Conservation (phyloP, 2,888 invertebrate species). For the Ditylenchus weischeri region DNA sequence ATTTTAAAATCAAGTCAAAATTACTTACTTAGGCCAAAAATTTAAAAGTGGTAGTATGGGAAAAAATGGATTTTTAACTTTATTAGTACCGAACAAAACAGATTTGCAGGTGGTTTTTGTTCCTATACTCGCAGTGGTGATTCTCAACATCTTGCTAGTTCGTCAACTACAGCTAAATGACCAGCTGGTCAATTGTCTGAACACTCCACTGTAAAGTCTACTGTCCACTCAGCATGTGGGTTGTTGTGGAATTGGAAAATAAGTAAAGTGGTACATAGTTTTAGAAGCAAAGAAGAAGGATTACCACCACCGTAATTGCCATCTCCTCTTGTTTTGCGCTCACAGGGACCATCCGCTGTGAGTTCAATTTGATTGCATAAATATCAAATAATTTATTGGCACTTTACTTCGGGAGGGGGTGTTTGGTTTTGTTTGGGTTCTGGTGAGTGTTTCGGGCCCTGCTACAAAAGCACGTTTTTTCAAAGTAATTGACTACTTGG, state of each 20-base stretch:
- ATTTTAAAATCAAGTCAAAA: no score
- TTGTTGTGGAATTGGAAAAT: neutral
- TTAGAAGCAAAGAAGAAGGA: conserved; percentile 39
- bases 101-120: conserved; percentile 47
- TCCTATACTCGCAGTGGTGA: conserved; percentile 49
- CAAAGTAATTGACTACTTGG: no score
- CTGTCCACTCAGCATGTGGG: conserved; percentile 28
- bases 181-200: conserved; percentile 26
- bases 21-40: no score
- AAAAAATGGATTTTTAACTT: no score
- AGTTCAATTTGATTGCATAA: no score
- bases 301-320: conserved; percentile 52
- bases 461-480: no score
- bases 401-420: no score
- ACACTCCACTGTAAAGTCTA: conserved; percentile 31
- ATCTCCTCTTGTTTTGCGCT: conserved; percentile 54
- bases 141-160: conserved; percentile 50
- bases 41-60: no score
- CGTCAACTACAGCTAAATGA: conserved; percentile 43
- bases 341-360: conserved; percentile 57
- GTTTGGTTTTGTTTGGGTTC: no score
- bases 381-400: no score
- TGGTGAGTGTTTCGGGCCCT: no score
- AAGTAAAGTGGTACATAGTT: conserved; percentile 2
- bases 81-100: neutral